Conservation (phyloP, 1,140 invertebrate genomes). For the Pogonomyrmex barbatus region DNA sequence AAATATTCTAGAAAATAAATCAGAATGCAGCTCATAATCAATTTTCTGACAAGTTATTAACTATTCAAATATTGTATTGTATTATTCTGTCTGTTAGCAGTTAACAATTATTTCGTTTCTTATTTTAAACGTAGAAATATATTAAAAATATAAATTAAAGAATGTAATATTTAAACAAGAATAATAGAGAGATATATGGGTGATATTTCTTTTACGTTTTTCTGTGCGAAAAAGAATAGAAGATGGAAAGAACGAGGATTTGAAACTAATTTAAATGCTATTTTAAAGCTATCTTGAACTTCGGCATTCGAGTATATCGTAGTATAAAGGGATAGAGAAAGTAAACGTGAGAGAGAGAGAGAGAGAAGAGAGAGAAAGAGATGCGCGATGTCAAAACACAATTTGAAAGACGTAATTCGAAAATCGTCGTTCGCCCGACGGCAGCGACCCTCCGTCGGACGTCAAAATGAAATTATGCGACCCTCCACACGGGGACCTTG, state of each 20-base stretch:
- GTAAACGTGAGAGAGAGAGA: neutral
- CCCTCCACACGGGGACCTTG: slow-evolving; percentile 79
- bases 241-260: slow-evolving; percentile 11
- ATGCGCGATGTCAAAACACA: slow-evolving; percentile 78
- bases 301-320: slow-evolving; percentile 22
- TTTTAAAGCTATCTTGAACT: slow-evolving; percentile 60
- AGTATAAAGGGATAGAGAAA: slow-evolving; percentile 14
- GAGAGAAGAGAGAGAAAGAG: slow-evolving; percentile 6
- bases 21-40: neutral
- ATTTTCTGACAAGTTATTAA: neutral
- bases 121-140: neutral
- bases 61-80: too few species aligned
- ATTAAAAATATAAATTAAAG: neutral
- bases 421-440: slow-evolving; percentile 84
- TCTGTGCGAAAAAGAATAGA: neutral
- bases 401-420: slow-evolving; percentile 86
- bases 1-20: neutral
- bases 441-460: slow-evolving; percentile 86
- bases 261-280: slow-evolving; percentile 54
- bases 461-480: slow-evolving; percentile 86
- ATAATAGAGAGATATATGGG: neutral
- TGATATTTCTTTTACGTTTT: slow-evolving; percentile 34
- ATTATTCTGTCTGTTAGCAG: too few species aligned
- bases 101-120: too few species aligned
- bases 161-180: neutral